Conservation (phyloP, 2,797 vertebrate genomes). For the Australoheros facetus region DNA sequence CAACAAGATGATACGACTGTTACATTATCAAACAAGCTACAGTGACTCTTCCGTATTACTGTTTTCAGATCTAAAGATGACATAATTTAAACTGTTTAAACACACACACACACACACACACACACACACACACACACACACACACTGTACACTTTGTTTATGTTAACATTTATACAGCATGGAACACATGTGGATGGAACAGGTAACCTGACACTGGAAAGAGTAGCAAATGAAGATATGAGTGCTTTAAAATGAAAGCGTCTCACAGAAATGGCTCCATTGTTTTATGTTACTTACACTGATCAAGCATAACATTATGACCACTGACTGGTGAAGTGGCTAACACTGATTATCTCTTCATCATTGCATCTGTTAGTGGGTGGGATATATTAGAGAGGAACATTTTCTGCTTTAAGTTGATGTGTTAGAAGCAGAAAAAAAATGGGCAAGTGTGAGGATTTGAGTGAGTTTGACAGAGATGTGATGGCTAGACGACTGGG, state of each 20-base stretch:
- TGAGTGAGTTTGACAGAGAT: too few relatives aligned
- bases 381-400: too few relatives aligned
- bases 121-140: neutral
- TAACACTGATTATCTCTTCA: too few relatives aligned
- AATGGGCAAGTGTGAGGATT: too few relatives aligned
- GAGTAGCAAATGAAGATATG: neutral
- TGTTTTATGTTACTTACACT: too few relatives aligned
- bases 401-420: too few relatives aligned
- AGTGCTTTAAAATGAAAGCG: neutral
- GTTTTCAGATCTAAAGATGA: neutral
- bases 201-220: neutral
- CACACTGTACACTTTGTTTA: neutral
- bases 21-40: neutral
- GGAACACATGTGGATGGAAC: neutral
- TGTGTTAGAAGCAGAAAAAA: too few relatives aligned
- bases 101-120: neutral
- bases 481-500: too few relatives aligned
- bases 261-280: too few relatives aligned
- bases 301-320: too few relatives aligned
- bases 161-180: neutral
- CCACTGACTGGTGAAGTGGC: too few relatives aligned
- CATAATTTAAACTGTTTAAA: neutral
- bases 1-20: neutral
- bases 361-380: too few relatives aligned
- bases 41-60: fast-evolving